Base-by-base conservation (phyloP, 2,113 vertebrate genomes). In the Phylloscopus trochiloides region DNA sequence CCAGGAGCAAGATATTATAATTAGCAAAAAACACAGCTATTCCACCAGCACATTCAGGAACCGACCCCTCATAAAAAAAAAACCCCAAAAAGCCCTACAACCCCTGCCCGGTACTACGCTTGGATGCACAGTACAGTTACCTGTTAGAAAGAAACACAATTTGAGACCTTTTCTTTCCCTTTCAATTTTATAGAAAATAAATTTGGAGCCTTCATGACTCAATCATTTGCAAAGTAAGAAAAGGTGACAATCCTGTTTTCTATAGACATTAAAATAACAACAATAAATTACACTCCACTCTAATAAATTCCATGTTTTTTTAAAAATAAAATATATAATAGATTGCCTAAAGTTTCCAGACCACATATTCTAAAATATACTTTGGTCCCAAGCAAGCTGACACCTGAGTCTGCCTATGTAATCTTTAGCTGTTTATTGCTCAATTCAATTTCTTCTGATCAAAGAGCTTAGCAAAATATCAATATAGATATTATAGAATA, bases 71-170 rank as follows among this genome's bases (percentile, higher is more conserved):
- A 18, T 8, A 20, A 16, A 51, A 58, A 31, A 4, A 12, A 13
- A 36, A 0, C 17, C 9, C 5, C 10, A 2, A 28, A 57, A 16
- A 9, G 4, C 5, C 13, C 32, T 14, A 5, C 3, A 58, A 47
- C 18, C 32, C 1, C 20, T 11, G 10, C 45, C 42, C 42, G 42
- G 42, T 31, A 25, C 19, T 31, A 50, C 0, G 8, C 20, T 51
- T 83, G 42, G 20, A 86, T 47, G 40, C 40, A 63, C 17, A 71
- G 20, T 47, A 29, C 15, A 62, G 42, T 26, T 65, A 38, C 38
- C 32, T 58, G 32, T 38, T 73, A 31, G 74, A 79, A 82, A 50
- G 26, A 45, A 91, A 40, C 24, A 58, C 5, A 5, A 25, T 42
- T 66, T 61, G 9, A 91, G 29, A 67, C 17, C 34, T 80, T 75